phyloP scores from a whole-genome alignment of 2,888 invertebrate genomes.

The Bellardia pandia region DNA sequence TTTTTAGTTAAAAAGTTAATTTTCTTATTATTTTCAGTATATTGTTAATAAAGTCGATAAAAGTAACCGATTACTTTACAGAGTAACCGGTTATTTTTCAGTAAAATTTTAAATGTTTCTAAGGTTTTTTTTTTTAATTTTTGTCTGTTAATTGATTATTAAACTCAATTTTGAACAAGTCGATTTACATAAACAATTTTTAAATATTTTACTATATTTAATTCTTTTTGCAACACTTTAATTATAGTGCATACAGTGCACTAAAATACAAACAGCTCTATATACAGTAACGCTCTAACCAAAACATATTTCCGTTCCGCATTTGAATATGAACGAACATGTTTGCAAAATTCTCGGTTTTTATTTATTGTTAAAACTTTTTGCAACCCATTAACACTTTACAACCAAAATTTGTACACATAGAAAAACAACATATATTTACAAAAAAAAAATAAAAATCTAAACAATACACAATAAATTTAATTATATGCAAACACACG shows the following conservation, averaged over 20 bases:
- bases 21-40: too few relatives aligned
- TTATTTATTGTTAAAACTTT: neutral
- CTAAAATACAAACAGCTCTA: too few relatives aligned
- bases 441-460: conserved; percentile 19
- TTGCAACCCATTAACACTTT: conserved; percentile 45
- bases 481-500: conserved; percentile 31
- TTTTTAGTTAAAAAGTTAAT: too few relatives aligned
- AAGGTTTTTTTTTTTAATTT: too few relatives aligned
- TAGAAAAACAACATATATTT: conserved; percentile 2
- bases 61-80: too few relatives aligned
- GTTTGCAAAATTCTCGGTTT: neutral
- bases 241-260: neutral
- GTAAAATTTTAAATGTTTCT: too few relatives aligned
- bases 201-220: neutral
- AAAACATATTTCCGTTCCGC: conserved; percentile 28
- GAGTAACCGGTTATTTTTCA: too few relatives aligned
- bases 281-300: neutral
- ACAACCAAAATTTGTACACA: neutral
- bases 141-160: too few relatives aligned
- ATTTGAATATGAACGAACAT: conserved; percentile 16
- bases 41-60: too few relatives aligned
- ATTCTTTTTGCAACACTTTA: neutral
- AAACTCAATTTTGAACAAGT: too few relatives aligned
- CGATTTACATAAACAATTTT: too few relatives aligned
- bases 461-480: conserved; percentile 36